Evolutionary conservation across 2,888 invertebrate genomes (phyloP), one percentile per base, ranked within the genome.

Genomic region (Mellilla xanthometata): DNA sequence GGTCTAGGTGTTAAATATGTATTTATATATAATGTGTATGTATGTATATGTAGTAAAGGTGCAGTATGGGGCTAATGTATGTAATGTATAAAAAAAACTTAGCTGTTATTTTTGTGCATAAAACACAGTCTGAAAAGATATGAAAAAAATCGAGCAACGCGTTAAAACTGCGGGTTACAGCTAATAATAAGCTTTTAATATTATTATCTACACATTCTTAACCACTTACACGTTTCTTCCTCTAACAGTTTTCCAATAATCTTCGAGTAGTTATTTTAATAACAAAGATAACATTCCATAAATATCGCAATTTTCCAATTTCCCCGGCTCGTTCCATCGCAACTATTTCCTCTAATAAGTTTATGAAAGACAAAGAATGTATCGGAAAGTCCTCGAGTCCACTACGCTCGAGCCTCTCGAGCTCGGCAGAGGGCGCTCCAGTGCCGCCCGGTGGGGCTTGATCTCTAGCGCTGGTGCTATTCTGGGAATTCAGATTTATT

Each of bases 301-400:
- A n/a, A 22, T 22, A 9, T 34, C 31, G 31, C 27, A 19, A 31
- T 43, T n/a, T 36, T 38, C 24, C 24, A 30, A 36, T 38, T 19
- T 3, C 29, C 12, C 13, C n/a, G n/a, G n/a, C n/a, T n/a, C n/a
- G n/a, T 10, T 6, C 6, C 7, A 15, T 23, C 12, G n/a, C 24
- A 35, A 27, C 19, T 43, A 43, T 39, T 33, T 23, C 2, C 10
- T 13, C 9, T 35, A 39, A 32, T 39, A 45, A 45, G n/a, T 31
- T 45, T 45, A 45, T 45, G n/a, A 27, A 31, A 35, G 39, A 40
- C 31, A 40, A 46, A 46, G 39, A 40, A 40, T 36, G 12, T 46
- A 46, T 46, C 15, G 46, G 46, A 46, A 46, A 36, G 15, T 31
- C 22, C 46, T 46, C 46, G 31, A 40, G 40, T 9, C 22, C 33